Evolutionary conservation across 1,140 invertebrate species (phyloP).

Genomic region (Ceratina calcarata): DNA sequence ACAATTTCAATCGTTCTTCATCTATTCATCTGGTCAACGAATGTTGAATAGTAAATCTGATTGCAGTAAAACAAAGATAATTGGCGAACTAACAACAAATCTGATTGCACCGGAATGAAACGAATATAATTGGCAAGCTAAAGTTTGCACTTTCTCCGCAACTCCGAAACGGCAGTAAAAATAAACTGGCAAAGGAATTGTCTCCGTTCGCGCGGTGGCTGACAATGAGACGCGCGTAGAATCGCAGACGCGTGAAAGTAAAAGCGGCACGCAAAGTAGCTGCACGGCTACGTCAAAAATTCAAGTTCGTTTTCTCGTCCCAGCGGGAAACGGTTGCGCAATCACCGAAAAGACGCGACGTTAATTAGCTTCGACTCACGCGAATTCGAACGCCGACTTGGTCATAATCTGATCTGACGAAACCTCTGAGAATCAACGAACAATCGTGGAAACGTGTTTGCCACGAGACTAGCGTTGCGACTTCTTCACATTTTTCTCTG

Average conservation of each 20-base stretch:
- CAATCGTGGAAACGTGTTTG: conserved; percentile 53
- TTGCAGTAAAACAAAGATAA: no score
- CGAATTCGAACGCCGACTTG: conserved; percentile 22
- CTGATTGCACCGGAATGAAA: no score
- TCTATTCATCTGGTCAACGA: no score
- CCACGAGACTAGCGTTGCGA: conserved; percentile 30
- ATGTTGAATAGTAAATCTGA: no score
- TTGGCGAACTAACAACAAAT: no score
- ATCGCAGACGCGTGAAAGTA: background rate
- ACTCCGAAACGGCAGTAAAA: no score
- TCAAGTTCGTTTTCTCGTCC: background rate
- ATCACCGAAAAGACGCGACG: conserved; percentile 7
- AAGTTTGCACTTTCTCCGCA: no score
- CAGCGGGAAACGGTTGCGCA: background rate
- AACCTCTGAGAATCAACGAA: conserved; percentile 49
- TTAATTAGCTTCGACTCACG: conserved; percentile 8
- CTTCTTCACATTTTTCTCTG: conserved; percentile 42
- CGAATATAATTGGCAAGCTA: no score
- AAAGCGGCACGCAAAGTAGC: background rate
- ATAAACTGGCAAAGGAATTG: no score
- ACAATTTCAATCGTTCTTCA: no score
- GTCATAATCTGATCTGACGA: conserved; percentile 53
- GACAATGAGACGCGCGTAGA: background rate
- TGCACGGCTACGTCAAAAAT: background rate
- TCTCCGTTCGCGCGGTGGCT: background rate